phyloP scores from a whole-genome alignment of 1,140 invertebrate species.

The Plodia interpunctella region DNA sequence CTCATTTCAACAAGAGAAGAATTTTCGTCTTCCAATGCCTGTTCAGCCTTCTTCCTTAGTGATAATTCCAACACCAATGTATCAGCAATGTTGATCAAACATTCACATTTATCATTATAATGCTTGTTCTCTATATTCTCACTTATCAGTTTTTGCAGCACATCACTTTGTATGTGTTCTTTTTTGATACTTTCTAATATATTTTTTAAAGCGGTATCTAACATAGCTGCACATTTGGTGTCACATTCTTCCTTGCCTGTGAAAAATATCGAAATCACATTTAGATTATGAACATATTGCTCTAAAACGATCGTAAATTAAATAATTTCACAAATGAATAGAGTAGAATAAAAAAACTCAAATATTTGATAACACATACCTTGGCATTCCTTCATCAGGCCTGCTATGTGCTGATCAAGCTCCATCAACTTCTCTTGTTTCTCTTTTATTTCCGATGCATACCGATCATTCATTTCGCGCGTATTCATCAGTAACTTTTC shows the following conservation, averaged over 20 bases:
- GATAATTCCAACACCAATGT: slow-evolving; percentile 26
- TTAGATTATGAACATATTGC: too few relatives aligned
- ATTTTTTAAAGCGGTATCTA: slow-evolving; percentile 27
- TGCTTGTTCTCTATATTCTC: not conserved
- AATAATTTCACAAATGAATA: too few relatives aligned
- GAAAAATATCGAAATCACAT: slow-evolving; percentile 1
- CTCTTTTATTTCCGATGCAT: slow-evolving; percentile 18
- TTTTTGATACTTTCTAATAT: slow-evolving; percentile 24
- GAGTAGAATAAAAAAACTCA: too few relatives aligned
- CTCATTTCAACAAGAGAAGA: slow-evolving; percentile 21
- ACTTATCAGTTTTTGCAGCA: slow-evolving; percentile 24
- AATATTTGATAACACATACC: not conserved
- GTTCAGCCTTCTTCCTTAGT: slow-evolving; percentile 24
- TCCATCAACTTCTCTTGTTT: slow-evolving; percentile 29
- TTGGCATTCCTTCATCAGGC: not conserved
- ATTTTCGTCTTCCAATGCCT: slow-evolving; percentile 27
- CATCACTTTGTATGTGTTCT: slow-evolving; percentile 19
- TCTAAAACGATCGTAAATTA: too few relatives aligned
- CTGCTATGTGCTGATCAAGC: slow-evolving; percentile 14
- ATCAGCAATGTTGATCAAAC: slow-evolving; percentile 28
- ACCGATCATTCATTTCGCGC: not conserved
- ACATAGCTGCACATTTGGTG: not conserved
- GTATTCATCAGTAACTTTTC: not conserved
- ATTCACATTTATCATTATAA: slow-evolving; percentile 23
- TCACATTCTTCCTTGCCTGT: slow-evolving; percentile 20